Evolutionary conservation across 1,140 invertebrate genomes (phyloP), one percentile per base, ranked within the genome.

Genomic region (Bradysia coprophila): DNA sequence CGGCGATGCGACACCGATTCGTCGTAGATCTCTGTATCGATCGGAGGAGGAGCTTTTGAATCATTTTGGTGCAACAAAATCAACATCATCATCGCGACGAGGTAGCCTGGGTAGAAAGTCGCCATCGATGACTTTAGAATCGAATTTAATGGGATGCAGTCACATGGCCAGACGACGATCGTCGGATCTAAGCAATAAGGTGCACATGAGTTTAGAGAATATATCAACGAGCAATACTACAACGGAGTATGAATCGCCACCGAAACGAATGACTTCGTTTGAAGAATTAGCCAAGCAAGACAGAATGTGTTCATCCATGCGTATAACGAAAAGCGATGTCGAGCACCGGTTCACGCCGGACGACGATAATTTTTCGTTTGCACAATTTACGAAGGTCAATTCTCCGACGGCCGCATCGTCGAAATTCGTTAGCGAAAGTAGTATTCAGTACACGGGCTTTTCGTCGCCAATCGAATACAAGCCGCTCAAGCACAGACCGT

Each of bases 201-300:
- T 20, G 18, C 11, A n/a, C 3, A 24, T 32, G 37, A 38, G 21
- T 24, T 24, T 28, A 28, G 21, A 28, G 24, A 24, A 20, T 13
- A 8, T 38, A 44, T 16, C 3, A 40, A 3, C 13, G 23, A 20
- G 21, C 13, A 40, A 32, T 31, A 18, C 5, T 15, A 20, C 24
- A 15, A 36, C 11, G 38, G 10, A 19, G 32, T 24, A 13, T 18
- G 15, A 13, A 32, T 18, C 18, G 2, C 6, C 21, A 18, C 13
- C 16, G n/a, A 45, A 45, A 28, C 15, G 18, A n/a, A 40, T 45
- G 38, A 45, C 43, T 19, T 40, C 38, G 13, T 45, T 45, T 37
- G 43, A 45, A 23, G 39, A 45, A 38, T 36, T 45, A n/a, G 43
- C 43, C 21, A 16, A 37, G 18, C 21, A 36, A 23, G 19, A 34